Evolutionary conservation across 2,888 invertebrate species (phyloP), one percentile per base, ranked within the genome.

Genomic region (Geophilus truncorum): DNA sequence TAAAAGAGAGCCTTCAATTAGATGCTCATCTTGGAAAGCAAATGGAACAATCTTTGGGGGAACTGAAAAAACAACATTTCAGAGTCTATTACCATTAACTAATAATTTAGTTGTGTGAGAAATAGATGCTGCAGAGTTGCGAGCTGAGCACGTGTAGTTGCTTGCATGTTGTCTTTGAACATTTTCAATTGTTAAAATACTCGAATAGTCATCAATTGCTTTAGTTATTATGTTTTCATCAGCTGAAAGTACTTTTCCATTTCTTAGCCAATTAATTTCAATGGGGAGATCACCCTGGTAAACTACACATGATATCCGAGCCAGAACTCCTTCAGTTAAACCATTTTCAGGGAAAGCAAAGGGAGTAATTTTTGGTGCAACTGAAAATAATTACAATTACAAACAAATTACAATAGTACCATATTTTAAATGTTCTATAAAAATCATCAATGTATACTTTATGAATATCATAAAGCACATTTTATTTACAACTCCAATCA

Each of bases 291-390:
- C 86, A 4, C 86, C 86, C 75, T 85, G 84, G 34, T 84, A 83
- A 36, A 85, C 84, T 25, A 84, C 84, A 82, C 87, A 87, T 86
- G 89, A 87, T 78, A 89, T 87, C 83, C 89, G 87, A 36, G 88
- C 87, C 80, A 89, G 88, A 83, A 88, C 88, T 77, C 89, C 90
- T 81, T 89, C 89, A 84, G 88, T 89, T 62, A 89, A 87, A 81
- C 89, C 89, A 82, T 87, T 88, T 75, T 86, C 84, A 85, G 89
- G 89, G 84, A 89, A 89, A 83, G 86, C 86, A 84, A 90, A 90
- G 82, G 89, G 89, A 83, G 36, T 32, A 36, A 77, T 77, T 36
- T 77, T 77, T 9, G 77, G 77, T 4, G 77, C 36, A 77, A 77
- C 77, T 77, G 77, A 34, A 77, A 77, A 77, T n/a, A n/a, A n/a